Conservation (phyloP, 2,797 vertebrate genomes). For the Pseudochaenichthys georgianus region DNA sequence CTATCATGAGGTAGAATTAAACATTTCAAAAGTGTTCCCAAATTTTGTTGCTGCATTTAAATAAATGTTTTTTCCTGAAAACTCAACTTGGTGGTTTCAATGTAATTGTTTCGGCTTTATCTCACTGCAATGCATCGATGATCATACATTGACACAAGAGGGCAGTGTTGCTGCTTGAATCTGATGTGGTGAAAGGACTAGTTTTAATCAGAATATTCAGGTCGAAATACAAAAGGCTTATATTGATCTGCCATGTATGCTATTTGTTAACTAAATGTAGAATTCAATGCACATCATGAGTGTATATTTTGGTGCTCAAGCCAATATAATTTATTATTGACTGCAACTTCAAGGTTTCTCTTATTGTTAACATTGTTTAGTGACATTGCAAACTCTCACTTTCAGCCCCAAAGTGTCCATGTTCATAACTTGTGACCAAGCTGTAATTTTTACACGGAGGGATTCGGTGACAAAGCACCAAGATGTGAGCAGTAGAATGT, state of each 20-base stretch:
- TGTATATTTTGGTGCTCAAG: neutral
- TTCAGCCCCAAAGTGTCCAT: neutral
- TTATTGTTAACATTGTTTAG: neutral
- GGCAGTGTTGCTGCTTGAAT: conserved; percentile 68
- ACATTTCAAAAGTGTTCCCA: conserved; percentile 40
- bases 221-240: neutral
- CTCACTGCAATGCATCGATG: neutral
- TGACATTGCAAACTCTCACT: neutral
- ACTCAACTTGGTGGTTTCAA: neutral
- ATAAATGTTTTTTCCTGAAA: conserved; percentile 76
- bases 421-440: neutral
- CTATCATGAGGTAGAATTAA: conserved; percentile 39
- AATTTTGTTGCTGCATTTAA: conserved; percentile 66
- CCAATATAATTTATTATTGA: neutral
- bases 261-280: neutral
- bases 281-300: neutral
- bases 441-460: conserved; percentile 30
- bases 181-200: neutral
- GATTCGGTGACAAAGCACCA: conserved; percentile 46
- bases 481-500: conserved; percentile 50
- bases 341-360: neutral
- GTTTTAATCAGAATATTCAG: neutral
- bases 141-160: conserved; percentile 57
- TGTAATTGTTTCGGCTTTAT: neutral
- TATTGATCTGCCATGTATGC: neutral